Evolutionary conservation across 2,888 invertebrate genomes (phyloP), one percentile per base, ranked within the genome.

Genomic region (Dryococelus australis): DNA sequence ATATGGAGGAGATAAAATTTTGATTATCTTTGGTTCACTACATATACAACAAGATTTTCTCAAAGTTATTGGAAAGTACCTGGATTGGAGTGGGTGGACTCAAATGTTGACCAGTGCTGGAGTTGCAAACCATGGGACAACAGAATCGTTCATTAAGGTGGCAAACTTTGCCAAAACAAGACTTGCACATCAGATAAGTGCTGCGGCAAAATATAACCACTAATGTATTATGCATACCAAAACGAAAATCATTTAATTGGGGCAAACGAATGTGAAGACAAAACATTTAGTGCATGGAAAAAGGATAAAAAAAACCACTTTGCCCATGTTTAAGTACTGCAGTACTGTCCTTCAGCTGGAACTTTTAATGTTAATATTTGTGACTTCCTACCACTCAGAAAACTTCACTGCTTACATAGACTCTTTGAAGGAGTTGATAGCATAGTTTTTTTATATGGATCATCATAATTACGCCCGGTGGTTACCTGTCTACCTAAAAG

Each of bases 31-130:
- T 28, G 83, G 83, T 83, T 28, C 35, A 0, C 43, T 83, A 43
- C 83, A 83, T 83, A 43, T 83, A 13, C n/a, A n/a, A 27, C n/a
- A 43, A 8, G 13, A 43, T 26, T 12, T 28, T 20, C 26, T n/a
- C n/a, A n/a, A n/a, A n/a, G n/a, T n/a, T n/a, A n/a, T n/a, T n/a
- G n/a, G n/a, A n/a, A n/a, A n/a, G n/a, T n/a, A n/a, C n/a, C n/a
- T n/a, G n/a, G n/a, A n/a, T n/a, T n/a, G n/a, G n/a, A n/a, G n/a
- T n/a, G n/a, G n/a, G n/a, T n/a, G n/a, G n/a, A n/a, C n/a, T n/a
- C n/a, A n/a, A n/a, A n/a, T n/a, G n/a, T n/a, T 83, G 28, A 83
- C 83, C 16, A 27, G 20, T 16, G 83, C 83, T 83, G 83, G 83
- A 35, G 43, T 83, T 28, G 83, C 83, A 9, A 35, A 16, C 12